phyloP scores from a whole-genome alignment of 2,888 invertebrate genomes.

The Chrysina gloriosa region DNA sequence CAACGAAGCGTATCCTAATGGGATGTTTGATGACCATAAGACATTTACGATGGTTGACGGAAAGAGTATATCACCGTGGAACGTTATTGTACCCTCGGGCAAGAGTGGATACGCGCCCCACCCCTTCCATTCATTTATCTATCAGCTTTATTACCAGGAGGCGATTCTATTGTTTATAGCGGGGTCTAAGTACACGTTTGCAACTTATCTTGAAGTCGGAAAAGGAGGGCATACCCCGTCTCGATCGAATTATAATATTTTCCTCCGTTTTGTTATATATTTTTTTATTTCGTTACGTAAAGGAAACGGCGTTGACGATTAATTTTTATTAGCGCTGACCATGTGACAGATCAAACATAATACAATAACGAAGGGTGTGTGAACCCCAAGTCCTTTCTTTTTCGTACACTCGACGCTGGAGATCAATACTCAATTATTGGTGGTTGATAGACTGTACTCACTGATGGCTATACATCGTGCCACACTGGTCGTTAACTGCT shows the following conservation, averaged over 20 bases:
- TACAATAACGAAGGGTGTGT: conserved; percentile 46
- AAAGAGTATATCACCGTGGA: conserved; percentile 63
- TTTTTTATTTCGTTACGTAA: not conserved
- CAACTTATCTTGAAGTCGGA: no score
- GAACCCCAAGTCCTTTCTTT: conserved; percentile 44
- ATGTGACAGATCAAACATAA: conserved; percentile 50
- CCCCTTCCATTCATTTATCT: conserved; percentile 60
- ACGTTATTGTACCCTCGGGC: conserved; percentile 64
- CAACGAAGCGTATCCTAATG: conserved; percentile 57
- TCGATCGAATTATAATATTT: no score
- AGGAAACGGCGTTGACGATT: conserved; percentile 5
- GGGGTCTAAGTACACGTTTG: conserved; percentile 8
- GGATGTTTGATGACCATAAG: conserved; percentile 62
- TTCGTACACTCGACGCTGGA: conserved; percentile 57
- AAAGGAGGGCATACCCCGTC: no score
- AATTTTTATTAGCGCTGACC: conserved; percentile 37
- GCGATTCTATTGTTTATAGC: conserved; percentile 63
- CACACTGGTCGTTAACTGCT: conserved; percentile 62
- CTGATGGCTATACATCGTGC: conserved; percentile 60
- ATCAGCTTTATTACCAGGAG: conserved; percentile 62
- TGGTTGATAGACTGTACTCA: conserved; percentile 63
- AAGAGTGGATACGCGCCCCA: conserved; percentile 59
- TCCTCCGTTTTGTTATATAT: no score
- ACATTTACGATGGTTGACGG: conserved; percentile 64
- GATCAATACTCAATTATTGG: conserved; percentile 66